These are phyloP conservation scores for Nephrotoma guestfalica DNA, from an alignment of 2,888 invertebrate genomes.

Conservation along the genomic window DNA sequence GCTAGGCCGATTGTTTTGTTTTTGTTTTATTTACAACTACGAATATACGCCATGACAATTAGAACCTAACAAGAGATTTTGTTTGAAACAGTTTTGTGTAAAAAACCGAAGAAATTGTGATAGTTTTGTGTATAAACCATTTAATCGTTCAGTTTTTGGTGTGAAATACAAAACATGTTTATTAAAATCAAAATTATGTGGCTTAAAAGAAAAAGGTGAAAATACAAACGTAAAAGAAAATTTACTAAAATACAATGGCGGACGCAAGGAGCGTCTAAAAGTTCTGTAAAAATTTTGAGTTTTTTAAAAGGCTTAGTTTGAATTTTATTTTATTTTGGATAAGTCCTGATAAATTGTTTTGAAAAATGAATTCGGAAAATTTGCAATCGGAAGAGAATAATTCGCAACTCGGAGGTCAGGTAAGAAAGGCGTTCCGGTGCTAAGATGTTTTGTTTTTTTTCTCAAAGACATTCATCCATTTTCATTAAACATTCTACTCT, in stretches of 20 bases:
- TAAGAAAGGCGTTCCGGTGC: neutral
- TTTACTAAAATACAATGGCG: neutral
- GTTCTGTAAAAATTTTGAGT: neutral
- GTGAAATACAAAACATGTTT: neutral
- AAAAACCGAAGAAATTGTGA: neutral
- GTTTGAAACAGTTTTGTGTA: neutral
- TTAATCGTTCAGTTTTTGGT: neutral
- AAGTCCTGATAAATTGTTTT: neutral
- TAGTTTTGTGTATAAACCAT: neutral
- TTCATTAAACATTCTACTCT: neutral
- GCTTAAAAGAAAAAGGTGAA: neutral
- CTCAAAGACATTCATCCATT: neutral
- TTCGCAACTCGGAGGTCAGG: neutral
- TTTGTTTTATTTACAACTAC: neutral
- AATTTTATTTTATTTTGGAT: neutral
- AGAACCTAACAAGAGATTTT: neutral
- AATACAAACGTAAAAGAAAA: neutral
- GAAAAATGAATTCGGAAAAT: slow-evolving; percentile 2
- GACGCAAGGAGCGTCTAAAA: neutral
- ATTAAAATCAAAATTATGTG: neutral
- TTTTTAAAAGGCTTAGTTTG: neutral
- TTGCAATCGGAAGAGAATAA: slow-evolving; percentile 4
- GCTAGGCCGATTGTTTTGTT: neutral
- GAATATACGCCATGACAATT: neutral
- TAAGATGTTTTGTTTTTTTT: neutral